Evolutionary conservation across 23 tunicate genomes (phyloP).

Genomic region (Trididemnum miniatum): DNA sequence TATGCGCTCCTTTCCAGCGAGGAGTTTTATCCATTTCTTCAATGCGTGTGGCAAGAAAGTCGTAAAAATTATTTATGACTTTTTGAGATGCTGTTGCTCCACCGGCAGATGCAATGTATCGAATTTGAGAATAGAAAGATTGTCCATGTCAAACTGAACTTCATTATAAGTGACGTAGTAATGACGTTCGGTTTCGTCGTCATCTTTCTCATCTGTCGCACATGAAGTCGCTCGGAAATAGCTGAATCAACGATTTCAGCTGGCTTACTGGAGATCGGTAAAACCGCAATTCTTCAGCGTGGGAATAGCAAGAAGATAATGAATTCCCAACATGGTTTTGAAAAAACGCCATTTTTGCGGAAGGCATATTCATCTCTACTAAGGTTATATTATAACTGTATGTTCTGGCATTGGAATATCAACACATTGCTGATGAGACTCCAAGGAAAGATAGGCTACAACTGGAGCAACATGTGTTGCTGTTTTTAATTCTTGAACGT

Average conservation of each 20-base stretch:
- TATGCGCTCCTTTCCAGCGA: slow-evolving; percentile 51
- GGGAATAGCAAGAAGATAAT: slow-evolving; percentile 22
- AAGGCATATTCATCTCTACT: not conserved
- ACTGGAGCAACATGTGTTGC: too few relatives aligned
- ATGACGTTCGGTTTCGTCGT: slow-evolving; percentile 17
- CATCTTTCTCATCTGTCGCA: not conserved
- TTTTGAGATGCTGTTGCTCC: slow-evolving; percentile 43
- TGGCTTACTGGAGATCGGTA: not conserved
- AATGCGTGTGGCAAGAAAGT: slow-evolving; percentile 49
- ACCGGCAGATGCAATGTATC: slow-evolving; percentile 40
- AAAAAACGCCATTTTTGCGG: not conserved
- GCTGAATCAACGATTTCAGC: not conserved
- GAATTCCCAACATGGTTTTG: slow-evolving; percentile 72
- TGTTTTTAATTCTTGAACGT: not conserved
- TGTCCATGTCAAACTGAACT: slow-evolving; percentile 62
- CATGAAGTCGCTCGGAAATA: not conserved
- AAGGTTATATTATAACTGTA: slow-evolving; percentile 1
- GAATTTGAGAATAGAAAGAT: slow-evolving; percentile 54
- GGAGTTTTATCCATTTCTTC: slow-evolving; percentile 41
- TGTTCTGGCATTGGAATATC: slow-evolving; percentile 74
- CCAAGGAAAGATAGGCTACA: not conserved
- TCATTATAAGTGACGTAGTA: slow-evolving; percentile 60
- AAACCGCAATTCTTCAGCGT: not conserved
- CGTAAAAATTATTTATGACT: slow-evolving; percentile 63
- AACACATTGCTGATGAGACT: not conserved